Conservation (phyloP, 2,113 vertebrate genomes). For the Ictalurus punctatus region DNA sequence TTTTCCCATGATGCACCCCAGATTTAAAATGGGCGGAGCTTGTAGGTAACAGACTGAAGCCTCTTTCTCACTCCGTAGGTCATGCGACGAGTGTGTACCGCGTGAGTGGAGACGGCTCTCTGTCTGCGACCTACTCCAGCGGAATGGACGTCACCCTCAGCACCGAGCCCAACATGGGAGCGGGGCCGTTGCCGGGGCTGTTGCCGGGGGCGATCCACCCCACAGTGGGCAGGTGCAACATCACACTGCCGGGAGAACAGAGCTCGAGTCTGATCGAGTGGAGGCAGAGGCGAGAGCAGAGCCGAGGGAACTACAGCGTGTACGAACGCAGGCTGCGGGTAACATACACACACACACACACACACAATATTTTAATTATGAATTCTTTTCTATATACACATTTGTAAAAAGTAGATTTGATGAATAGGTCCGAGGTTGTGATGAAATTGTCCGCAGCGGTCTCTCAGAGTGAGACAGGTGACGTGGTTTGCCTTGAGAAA, state of each 20-base stretch:
- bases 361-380: too few relatives aligned
- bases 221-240: constrained; percentile 92
- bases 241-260: constrained; percentile 94
- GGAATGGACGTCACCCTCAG: constrained; percentile 94
- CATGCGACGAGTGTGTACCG: constrained; percentile 91
- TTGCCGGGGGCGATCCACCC: constrained; percentile 87
- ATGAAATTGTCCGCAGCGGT: too few relatives aligned
- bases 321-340: constrained; percentile 96
- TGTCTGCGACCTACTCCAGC: constrained; percentile 89
- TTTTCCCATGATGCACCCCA: neutral
- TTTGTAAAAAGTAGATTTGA: neutral
- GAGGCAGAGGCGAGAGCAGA: constrained; percentile 94
- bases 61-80: constrained; percentile 69
- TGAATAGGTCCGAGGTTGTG: too few relatives aligned
- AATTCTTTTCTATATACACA: neutral
- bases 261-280: constrained; percentile 95
- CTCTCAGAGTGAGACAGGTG: neutral
- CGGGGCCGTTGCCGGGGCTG: constrained; percentile 66
- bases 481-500: neutral
- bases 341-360: constrained; percentile 56
- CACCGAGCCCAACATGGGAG: constrained; percentile 90
- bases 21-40: neutral
- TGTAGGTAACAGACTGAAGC: neutral
- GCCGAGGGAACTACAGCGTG: constrained; percentile 89
- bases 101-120: constrained; percentile 90